Evolutionary conservation across 2,113 vertebrate species (phyloP).

Genomic region (Australoheros scitulus): DNA sequence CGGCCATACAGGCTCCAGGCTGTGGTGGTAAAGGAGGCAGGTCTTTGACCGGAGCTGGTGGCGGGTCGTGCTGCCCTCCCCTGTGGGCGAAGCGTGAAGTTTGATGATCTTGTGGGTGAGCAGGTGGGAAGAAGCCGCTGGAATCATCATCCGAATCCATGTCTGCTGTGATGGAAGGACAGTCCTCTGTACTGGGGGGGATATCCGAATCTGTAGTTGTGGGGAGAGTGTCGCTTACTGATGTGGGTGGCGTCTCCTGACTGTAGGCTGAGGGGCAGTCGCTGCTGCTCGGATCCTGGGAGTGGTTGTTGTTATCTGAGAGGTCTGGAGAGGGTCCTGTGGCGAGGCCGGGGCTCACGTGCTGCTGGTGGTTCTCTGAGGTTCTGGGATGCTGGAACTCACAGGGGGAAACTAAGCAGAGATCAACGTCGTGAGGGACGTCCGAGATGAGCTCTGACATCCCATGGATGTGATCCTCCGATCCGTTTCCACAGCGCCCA

Average conservation of each 20-base stretch:
- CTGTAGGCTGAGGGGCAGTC: constrained; percentile 49
- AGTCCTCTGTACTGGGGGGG: constrained; percentile 79
- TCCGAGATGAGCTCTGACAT: constrained; percentile 59
- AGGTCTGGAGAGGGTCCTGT: constrained; percentile 65
- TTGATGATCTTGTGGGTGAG: constrained; percentile 50
- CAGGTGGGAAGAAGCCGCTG: constrained; percentile 54
- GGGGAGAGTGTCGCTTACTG: constrained; percentile 84
- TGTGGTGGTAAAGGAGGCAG: constrained; percentile 84
- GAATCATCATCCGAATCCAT: constrained; percentile 87
- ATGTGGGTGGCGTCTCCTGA: constrained; percentile 84
- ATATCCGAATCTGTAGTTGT: constrained; percentile 86
- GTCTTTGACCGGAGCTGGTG: constrained; percentile 84
- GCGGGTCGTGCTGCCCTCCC: constrained; percentile 71
- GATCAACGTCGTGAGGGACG: constrained; percentile 88
- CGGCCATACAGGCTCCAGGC: constrained; percentile 89
- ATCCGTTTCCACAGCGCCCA: constrained; percentile 42
- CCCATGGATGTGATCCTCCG: constrained; percentile 47
- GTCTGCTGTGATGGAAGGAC: constrained; percentile 81
- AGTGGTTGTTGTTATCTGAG: constrained; percentile 80
- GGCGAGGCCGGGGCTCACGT: constrained; percentile 52
- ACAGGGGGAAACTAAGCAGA: constrained; percentile 93
- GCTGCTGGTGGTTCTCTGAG: constrained; percentile 54
- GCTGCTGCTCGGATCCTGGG: constrained; percentile 73
- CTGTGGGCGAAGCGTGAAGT: constrained; percentile 23
- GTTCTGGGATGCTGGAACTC: constrained; percentile 91